These are phyloP conservation scores for Barypeithes pellucidus DNA, from an alignment of 2,888 invertebrate genomes.

Conservation along the genomic window DNA sequence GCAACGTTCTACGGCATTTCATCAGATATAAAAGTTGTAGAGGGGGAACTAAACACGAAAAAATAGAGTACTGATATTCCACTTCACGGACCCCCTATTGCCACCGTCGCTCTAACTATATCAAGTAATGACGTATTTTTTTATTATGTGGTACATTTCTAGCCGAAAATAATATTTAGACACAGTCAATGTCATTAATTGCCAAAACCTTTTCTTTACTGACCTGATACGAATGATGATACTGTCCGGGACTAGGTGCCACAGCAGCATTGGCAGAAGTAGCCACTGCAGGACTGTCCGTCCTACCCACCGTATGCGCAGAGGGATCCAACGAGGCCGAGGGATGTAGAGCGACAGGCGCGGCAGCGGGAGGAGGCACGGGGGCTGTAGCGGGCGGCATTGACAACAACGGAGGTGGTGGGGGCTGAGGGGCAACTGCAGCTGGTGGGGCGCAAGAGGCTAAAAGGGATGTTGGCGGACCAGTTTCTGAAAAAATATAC, in stretches of 20 bases:
- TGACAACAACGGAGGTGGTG: conserved; percentile 60
- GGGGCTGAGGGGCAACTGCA: conserved; percentile 50
- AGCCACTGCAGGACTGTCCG: conserved; percentile 75
- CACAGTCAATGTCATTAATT: too few species aligned
- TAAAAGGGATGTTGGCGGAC: conserved; percentile 46
- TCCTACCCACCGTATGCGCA: conserved; percentile 62
- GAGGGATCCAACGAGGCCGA: conserved; percentile 62
- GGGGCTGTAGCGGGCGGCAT: conserved; percentile 66
- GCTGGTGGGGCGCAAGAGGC: conserved; percentile 43
- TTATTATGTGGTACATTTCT: too few species aligned
- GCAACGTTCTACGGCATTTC: too few species aligned
- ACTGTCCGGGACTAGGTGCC: conserved; percentile 73
- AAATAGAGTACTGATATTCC: too few species aligned
- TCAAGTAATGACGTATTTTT: too few species aligned
- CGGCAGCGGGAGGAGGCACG: conserved; percentile 75
- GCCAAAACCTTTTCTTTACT: background rate
- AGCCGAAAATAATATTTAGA: too few species aligned
- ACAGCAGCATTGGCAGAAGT: conserved; percentile 71
- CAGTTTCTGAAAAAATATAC: conserved; percentile 54
- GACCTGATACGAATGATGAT: conserved; percentile 63
- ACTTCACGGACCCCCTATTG: too few species aligned
- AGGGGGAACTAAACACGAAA: too few species aligned
- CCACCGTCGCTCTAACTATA: too few species aligned
- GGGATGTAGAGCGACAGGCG: conserved; percentile 69
- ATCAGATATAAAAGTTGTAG: too few species aligned